These are phyloP conservation scores for Styela clava DNA, from an alignment of 23 tunicate species.

Conservation along the genomic window DNA sequence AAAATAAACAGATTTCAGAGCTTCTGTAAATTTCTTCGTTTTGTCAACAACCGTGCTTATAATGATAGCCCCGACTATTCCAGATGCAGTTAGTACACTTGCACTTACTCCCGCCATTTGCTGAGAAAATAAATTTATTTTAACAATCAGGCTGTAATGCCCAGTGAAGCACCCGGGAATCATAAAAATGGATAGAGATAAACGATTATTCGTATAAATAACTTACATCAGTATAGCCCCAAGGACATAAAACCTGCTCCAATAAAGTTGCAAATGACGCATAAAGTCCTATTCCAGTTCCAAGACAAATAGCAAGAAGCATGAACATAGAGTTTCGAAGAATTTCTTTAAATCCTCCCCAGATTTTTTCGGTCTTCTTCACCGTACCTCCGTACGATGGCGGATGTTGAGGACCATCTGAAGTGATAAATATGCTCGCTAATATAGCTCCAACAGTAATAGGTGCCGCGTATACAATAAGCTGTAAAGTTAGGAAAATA, in stretches of 20 bases:
- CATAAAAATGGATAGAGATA: no score
- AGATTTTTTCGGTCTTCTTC: conserved; percentile 27
- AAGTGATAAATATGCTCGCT: conserved; percentile 52
- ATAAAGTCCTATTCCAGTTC: conserved; percentile 74
- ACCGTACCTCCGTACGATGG: conserved; percentile 52
- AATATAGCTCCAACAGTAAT: conserved; percentile 44
- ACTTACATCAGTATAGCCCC: conserved; percentile 87
- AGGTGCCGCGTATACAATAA: conserved; percentile 68
- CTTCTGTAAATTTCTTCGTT: conserved; percentile 64
- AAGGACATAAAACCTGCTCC: conserved; percentile 85
- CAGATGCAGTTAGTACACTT: conserved; percentile 65
- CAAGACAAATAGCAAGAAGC: conserved; percentile 66
- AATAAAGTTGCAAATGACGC: conserved; percentile 81
- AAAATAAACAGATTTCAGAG: conserved; percentile 12
- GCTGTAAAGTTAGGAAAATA: conserved; percentile 24
- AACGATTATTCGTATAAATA: not conserved
- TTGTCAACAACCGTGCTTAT: conserved; percentile 52
- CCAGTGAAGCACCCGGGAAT: no score
- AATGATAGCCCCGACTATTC: conserved; percentile 72
- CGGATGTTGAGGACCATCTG: conserved; percentile 57
- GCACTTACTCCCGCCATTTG: conserved; percentile 65
- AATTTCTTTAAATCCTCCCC: conserved; percentile 46
- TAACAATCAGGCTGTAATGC: not conserved
- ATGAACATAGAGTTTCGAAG: conserved; percentile 51
- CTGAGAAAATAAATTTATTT: conserved; percentile 26